Percentiles rank a stretch among this genome's conserved stretches.
phyloP scores from a whole-genome alignment of 1,140 invertebrate species.

The Micrasema longulum region DNA sequence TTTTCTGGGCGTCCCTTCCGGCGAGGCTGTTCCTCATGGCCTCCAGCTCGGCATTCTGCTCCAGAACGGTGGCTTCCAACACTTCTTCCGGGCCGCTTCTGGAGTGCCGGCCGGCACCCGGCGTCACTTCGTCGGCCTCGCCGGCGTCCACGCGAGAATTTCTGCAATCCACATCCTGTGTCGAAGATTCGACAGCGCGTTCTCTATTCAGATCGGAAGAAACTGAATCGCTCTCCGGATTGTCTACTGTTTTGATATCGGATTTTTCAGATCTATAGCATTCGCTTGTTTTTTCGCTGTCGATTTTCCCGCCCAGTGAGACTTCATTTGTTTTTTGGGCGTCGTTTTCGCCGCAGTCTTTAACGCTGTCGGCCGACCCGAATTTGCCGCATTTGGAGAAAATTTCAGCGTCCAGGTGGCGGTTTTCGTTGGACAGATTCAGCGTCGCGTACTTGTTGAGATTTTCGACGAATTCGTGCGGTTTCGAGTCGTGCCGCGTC shows the following conservation, averaged over 20 bases:
- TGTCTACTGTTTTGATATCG: neutral
- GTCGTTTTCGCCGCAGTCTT: neutral
- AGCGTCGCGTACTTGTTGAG: conserved; percentile 50
- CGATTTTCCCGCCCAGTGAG: too few species aligned
- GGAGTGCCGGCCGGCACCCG: too few species aligned
- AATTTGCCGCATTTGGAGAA: conserved; percentile 50
- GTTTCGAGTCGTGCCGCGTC: conserved; percentile 31
- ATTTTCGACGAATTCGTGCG: conserved; percentile 14
- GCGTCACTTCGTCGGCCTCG: neutral
- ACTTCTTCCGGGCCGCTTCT: neutral
- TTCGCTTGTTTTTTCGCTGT: conserved; percentile 2
- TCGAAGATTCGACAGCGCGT: neutral
- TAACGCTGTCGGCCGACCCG: neutral
- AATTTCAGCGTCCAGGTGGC: conserved; percentile 3
- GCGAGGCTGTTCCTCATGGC: conserved; percentile 57
- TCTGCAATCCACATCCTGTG: too few species aligned
- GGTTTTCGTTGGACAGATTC: conserved; percentile 47
- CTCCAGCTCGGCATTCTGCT: conserved; percentile 42
- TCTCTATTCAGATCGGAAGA: conserved; percentile 12
- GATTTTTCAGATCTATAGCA: too few species aligned
- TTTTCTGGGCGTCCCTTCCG: conserved; percentile 62
- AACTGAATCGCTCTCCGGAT: too few species aligned
- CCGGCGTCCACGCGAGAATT: neutral
- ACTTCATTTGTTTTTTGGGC: neutral
- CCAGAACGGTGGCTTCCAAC: conserved; percentile 38